Conservation (phyloP, 2,113 vertebrate species). For the Rattus rattus region DNA sequence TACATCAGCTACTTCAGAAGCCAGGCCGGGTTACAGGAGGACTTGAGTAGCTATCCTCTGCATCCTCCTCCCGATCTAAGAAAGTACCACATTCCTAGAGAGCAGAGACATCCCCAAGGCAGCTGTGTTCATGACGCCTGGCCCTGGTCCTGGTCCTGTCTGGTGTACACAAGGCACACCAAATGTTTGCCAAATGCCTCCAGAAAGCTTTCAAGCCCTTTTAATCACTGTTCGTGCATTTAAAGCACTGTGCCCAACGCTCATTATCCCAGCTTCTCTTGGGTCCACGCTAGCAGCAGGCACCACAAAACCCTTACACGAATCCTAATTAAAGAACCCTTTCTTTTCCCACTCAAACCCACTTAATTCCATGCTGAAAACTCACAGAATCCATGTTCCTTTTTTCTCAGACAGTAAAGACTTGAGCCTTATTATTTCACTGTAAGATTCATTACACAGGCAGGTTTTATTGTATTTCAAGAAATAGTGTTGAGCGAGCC, state of each 20-base stretch:
- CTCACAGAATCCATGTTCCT: neutral
- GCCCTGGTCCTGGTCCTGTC: neutral
- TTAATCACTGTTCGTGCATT: neutral
- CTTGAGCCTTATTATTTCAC: neutral
- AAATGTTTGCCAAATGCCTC: neutral
- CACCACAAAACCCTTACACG: neutral
- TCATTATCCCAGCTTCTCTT: slow-evolving; percentile 28
- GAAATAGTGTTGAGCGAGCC: neutral
- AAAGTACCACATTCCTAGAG: neutral
- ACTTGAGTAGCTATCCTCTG: no score
- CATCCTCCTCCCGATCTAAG: neutral
- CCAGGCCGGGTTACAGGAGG: neutral
- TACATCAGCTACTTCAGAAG: neutral
- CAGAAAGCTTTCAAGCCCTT: slow-evolving; percentile 37
- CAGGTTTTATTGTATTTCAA: slow-evolving; percentile 16
- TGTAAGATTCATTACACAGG: neutral
- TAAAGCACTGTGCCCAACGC: neutral
- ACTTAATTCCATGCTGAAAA: neutral
- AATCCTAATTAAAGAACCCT: neutral
- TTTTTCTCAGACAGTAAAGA: neutral
- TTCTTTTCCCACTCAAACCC: neutral
- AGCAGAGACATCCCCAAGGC: neutral
- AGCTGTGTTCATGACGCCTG: neutral
- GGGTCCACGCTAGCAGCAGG: neutral
- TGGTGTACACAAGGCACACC: neutral